Base-by-base conservation (phyloP, 1,140 invertebrate species). In the Cydia fagiglandana region DNA sequence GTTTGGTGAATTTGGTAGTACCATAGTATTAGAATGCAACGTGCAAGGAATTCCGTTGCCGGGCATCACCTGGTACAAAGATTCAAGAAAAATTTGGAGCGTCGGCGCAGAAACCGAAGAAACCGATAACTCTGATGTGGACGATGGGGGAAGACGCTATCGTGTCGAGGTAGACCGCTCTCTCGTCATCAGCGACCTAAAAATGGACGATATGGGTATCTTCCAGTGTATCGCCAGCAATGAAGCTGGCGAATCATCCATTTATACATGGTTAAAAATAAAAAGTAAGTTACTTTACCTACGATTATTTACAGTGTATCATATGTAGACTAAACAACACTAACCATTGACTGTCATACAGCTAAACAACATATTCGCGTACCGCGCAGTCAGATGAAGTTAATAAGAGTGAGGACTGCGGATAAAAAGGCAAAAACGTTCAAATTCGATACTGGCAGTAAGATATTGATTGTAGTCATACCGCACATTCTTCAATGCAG, bases 211-310 rank as follows among this genome's bases (percentile, higher is more conserved):
- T 92, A 96, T 97, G 77, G 98, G 98, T 53, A 97, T 99, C 94
- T 99, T 98, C 89, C 98, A 99, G 86, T 99, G 99, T 89, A 95
- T 99, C 79, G 98, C 97, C 0, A 94, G 93, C 45, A 99, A 98
- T 86, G 95, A 96, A 82, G 98, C 97, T 2, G 98, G 98, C 12
- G 96, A 98, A 90, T 96, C 96, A 24, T 98, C 97, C 9, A 95
- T 96, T 74, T 97, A 96, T 78, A 98, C 97, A 4, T 99, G 98
- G 97, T 94, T 99, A 9, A 96, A 97, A 94, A 98, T 98, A 45
- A 99, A 98, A 96, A 98, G 98, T 99, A 95, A 97, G 97, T 96
- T 84, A 82, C 76, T 64, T 74, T n/a, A 34, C 10, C n/a, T 41
- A 5, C 10, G 7, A 3, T 61, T 61, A 41, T 75, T 13, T 64